These are phyloP conservation scores for Incurvaria masculella DNA, from an alignment of 2,888 invertebrate genomes.

Conservation along the genomic window DNA sequence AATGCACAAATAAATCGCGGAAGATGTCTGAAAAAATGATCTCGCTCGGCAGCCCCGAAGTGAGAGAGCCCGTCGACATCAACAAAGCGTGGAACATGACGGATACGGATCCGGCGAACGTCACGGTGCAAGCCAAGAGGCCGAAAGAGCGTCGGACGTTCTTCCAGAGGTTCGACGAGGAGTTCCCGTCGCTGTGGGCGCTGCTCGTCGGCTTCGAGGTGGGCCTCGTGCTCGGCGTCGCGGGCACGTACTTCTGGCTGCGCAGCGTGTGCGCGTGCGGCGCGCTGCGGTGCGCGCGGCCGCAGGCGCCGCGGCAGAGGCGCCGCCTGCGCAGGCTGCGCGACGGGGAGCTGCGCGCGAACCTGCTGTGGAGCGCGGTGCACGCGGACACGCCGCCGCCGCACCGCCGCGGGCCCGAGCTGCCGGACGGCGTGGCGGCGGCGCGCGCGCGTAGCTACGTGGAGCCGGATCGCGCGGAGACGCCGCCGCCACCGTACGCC, in stretches of 20 bases:
- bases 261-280: conserved; percentile 33
- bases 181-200: conserved; percentile 43
- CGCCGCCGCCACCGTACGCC: conserved; percentile 47
- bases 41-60: conserved; percentile 33
- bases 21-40: conserved; percentile 59
- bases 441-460: conserved; percentile 19
- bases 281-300: conserved; percentile 25
- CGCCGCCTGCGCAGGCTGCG: conserved; percentile 22
- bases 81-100: conserved; percentile 40
- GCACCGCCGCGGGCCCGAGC: conserved; percentile 30
- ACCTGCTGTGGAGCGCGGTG: conserved; percentile 37
- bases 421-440: conserved; percentile 30
- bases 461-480: conserved; percentile 34
- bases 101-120: conserved; percentile 13
- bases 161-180: conserved; percentile 37
- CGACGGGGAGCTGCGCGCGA: conserved; percentile 39
- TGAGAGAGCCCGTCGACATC: conserved; percentile 36
- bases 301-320: conserved; percentile 25
- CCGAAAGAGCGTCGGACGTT: conserved; percentile 25
- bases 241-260: conserved; percentile 45
- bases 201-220: conserved; percentile 42
- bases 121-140: not conserved
- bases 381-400: conserved; percentile 43
- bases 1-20: conserved; percentile 34
- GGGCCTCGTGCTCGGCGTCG: conserved; percentile 41